These are phyloP conservation scores for Thecophora atra DNA, from an alignment of 2,888 invertebrate species.

Conservation along the genomic window DNA sequence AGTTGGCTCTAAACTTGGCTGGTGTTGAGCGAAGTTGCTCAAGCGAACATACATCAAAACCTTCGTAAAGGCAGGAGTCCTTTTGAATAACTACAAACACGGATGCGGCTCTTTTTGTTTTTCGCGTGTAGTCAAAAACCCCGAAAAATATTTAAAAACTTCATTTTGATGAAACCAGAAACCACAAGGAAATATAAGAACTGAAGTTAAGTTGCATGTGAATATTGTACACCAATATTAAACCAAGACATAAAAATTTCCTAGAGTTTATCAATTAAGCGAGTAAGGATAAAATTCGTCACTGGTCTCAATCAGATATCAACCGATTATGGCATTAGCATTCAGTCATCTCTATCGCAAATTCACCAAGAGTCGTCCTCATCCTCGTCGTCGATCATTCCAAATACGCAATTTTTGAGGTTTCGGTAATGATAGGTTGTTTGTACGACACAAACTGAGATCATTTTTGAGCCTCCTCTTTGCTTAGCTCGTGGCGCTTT, in stretches of 20 bases:
- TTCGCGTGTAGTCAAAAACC: neutral
- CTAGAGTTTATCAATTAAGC: no score
- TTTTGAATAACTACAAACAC: neutral
- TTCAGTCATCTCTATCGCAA: neutral
- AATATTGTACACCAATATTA: no score
- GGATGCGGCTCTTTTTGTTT: neutral
- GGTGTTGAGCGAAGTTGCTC: neutral
- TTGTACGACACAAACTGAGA: constrained; percentile 9
- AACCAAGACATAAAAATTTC: no score
- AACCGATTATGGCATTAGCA: constrained; percentile 25
- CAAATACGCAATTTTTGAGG: constrained; percentile 25
- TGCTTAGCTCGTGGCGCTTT: neutral
- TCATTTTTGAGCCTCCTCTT: neutral
- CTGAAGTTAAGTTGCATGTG: no score
- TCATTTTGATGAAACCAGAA: constrained; percentile 8
- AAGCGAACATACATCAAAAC: neutral
- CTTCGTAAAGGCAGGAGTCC: neutral
- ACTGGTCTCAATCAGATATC: constrained; percentile 31
- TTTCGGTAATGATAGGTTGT: constrained; percentile 30
- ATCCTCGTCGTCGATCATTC: constrained; percentile 10
- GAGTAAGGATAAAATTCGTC: no score
- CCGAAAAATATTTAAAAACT: neutral
- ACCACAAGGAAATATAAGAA: neutral
- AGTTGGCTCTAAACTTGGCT: neutral
- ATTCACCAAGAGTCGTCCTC: neutral